Conservation (phyloP, 2,797 vertebrate species). For the Tokudaia tokunoshimensis region DNA sequence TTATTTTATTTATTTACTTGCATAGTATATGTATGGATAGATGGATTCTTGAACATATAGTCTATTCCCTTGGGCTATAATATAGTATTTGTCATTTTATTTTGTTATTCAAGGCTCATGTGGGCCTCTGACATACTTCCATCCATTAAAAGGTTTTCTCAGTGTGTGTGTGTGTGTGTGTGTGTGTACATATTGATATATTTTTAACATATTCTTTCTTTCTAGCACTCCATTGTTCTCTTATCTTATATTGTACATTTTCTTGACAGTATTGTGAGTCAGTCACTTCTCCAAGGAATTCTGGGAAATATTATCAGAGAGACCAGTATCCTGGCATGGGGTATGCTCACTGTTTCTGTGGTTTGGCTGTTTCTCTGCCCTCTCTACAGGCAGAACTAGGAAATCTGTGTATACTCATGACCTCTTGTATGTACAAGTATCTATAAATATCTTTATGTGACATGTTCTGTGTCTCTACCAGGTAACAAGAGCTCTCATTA, state of each 20-base stretch:
- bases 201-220: background rate
- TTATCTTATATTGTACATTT: background rate
- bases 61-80: background rate
- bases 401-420: background rate
- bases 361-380: background rate
- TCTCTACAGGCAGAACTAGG: background rate
- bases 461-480: background rate
- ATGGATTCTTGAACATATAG: background rate
- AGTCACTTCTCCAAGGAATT: background rate
- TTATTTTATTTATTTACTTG: background rate
- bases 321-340: background rate
- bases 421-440: background rate
- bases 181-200: background rate
- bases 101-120: background rate
- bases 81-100: background rate
- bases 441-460: background rate
- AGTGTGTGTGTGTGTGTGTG: background rate
- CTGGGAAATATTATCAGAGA: background rate
- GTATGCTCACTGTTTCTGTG: background rate
- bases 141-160: background rate
- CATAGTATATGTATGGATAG: background rate
- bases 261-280: background rate
- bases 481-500: background rate
- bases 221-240: background rate
- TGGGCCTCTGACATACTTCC: background rate